A percentile compares a stretch with the other conserved stretches of the same genome.
These are phyloP conservation scores for Platichthys stellatus DNA, from an alignment of 2,113 vertebrate genomes.

Conservation along the genomic window DNA sequence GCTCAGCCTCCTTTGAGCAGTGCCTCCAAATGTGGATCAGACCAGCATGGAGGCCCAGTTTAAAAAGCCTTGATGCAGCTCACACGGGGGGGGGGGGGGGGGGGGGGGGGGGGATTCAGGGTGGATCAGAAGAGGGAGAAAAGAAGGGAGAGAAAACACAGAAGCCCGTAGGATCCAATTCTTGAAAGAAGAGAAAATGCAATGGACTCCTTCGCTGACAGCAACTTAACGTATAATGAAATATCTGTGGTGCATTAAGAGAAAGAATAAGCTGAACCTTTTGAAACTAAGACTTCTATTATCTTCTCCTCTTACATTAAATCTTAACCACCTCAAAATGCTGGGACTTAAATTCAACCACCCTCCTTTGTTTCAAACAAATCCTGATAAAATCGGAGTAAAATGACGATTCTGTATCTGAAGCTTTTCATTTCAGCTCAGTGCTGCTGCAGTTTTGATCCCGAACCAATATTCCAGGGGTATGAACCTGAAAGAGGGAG, in stretches of 20 bases:
- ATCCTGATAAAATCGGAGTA: neutral
- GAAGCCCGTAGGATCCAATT: neutral
- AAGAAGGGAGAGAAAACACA: neutral
- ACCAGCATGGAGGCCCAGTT: neutral
- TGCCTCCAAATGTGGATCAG: slow-evolving; percentile 19
- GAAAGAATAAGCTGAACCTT: neutral
- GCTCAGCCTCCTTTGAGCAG: slow-evolving; percentile 34
- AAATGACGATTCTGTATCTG: neutral
- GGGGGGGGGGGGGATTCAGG: too few species aligned
- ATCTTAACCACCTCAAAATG: too few species aligned
- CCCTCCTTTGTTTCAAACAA: neutral
- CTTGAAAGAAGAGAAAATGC: neutral
- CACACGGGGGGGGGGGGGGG: neutral
- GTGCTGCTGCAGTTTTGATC: neutral
- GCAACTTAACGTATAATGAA: neutral
- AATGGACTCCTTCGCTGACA: neutral
- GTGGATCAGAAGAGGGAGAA: neutral
- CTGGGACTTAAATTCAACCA: neutral
- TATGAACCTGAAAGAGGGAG: neutral
- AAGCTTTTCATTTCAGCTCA: neutral
- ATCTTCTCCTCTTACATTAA: neutral
- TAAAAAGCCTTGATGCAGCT: slow-evolving; percentile 24
- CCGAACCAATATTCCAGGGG: neutral
- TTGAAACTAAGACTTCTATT: neutral
- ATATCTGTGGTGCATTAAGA: neutral